Evolutionary conservation across 2,888 invertebrate species (phyloP).

Genomic region (Spatulosminthurus flaviceps): DNA sequence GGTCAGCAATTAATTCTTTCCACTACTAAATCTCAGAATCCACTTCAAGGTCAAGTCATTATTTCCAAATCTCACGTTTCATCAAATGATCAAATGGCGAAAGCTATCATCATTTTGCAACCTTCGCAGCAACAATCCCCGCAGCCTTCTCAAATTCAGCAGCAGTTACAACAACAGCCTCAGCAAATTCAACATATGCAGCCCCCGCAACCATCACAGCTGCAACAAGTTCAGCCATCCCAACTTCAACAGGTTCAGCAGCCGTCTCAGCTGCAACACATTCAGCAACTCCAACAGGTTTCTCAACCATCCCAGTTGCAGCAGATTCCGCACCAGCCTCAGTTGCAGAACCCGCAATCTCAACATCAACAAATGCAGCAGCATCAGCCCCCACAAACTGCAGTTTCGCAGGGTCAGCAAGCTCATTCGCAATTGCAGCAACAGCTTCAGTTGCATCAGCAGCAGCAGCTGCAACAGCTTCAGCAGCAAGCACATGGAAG

Average conservation of each 20-base stretch:
- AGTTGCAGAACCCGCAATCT: too few species aligned
- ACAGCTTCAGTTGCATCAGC: conserved; percentile 58
- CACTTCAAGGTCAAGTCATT: conserved; percentile 61
- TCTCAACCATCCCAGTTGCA: conserved; percentile 50
- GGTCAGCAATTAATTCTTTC: conserved; percentile 62
- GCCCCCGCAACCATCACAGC: too few species aligned
- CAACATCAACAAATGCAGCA: too few species aligned
- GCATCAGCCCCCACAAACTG: too few species aligned
- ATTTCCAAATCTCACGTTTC: conserved; percentile 57
- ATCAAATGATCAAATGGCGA: conserved; percentile 58
- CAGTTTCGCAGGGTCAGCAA: too few species aligned
- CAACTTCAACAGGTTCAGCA: not conserved
- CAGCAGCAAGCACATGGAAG: conserved; percentile 39
- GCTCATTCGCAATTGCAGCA: not conserved
- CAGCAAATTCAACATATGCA: conserved; percentile 30
- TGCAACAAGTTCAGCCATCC: not conserved
- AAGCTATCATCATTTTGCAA: conserved; percentile 62
- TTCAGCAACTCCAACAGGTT: conserved; percentile 47
- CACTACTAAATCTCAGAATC: conserved; percentile 55
- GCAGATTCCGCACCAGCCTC: conserved; percentile 47
- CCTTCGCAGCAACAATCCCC: conserved; percentile 61
- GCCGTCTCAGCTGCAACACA: not conserved
- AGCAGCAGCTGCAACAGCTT: conserved; percentile 47
- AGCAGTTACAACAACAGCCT: conserved; percentile 48
- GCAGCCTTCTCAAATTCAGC: conserved; percentile 50